phyloP scores from a whole-genome alignment of 2,888 invertebrate species.

The Lithophane leautieri region DNA sequence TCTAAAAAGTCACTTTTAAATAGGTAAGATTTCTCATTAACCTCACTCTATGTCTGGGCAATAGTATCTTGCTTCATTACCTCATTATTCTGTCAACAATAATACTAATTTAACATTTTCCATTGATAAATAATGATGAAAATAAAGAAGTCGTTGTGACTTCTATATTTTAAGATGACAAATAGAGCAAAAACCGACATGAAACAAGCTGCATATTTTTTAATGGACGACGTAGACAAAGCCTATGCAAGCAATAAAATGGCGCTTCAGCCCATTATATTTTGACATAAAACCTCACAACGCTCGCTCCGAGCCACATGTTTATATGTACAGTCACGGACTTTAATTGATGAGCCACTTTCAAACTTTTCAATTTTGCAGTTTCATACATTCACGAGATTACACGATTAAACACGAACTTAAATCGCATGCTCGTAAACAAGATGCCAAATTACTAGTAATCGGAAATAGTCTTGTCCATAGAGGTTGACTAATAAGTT shows the following conservation, averaged over 20 bases:
- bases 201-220: not conserved
- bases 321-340: no score
- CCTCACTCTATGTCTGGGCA: not conserved
- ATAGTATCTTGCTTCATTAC: not conserved
- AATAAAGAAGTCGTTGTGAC: not conserved
- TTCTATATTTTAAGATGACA: not conserved
- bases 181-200: not conserved
- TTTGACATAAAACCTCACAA: constrained; percentile 29
- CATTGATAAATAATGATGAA: not conserved
- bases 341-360: no score
- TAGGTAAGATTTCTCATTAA: not conserved
- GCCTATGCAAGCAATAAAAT: constrained; percentile 34
- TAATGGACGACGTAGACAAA: not conserved
- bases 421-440: no score
- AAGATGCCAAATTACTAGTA: no score
- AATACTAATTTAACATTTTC: not conserved
- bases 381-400: no score
- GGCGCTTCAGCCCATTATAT: constrained; percentile 28
- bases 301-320: constrained; percentile 17
- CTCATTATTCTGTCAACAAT: not conserved
- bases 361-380: no score
- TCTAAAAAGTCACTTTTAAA: not conserved
- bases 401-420: no score
- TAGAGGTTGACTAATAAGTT: no score
- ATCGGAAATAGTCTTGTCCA: no score